Percentiles rank a stretch among this genome's conserved stretches.
Evolutionary conservation across 2,888 invertebrate species (phyloP).

Genomic region (Polyommatus icarus): DNA sequence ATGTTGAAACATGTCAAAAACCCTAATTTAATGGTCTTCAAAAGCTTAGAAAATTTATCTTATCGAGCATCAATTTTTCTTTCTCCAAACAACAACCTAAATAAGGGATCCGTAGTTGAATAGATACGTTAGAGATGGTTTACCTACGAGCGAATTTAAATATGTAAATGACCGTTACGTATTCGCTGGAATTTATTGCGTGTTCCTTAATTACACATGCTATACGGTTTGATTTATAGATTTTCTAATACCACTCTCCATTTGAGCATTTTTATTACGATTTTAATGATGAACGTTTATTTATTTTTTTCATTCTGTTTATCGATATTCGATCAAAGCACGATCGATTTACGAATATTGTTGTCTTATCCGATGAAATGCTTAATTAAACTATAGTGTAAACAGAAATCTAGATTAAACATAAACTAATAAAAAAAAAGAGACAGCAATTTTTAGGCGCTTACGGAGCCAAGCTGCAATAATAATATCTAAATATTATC

Average conservation of each 20-base stretch:
- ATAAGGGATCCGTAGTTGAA: neutral
- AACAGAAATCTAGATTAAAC: neutral
- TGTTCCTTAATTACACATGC: conserved; percentile 19
- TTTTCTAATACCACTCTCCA: conserved; percentile 24
- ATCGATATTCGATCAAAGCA: neutral
- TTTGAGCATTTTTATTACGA: neutral
- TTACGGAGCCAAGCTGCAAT: no score
- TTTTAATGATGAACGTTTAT: neutral
- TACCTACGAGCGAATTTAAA: neutral
- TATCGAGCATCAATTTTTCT: neutral
- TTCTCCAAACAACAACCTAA: no score
- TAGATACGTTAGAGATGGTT: neutral
- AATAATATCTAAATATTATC: no score
- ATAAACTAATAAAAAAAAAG: no score
- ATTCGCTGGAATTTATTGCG: conserved; percentile 1
- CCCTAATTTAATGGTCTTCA: no score
- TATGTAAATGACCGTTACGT: conserved; percentile 16
- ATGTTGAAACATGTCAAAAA: no score
- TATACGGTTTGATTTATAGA: conserved; percentile 19
- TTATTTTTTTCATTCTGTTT: no score
- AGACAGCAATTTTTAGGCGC: neutral
- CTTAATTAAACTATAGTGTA: neutral
- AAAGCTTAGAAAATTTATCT: no score
- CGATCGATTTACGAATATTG: neutral
- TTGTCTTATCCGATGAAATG: neutral